These are phyloP conservation scores for Hyppa rectilinea DNA, from an alignment of 2,888 invertebrate species.

Conservation along the genomic window DNA sequence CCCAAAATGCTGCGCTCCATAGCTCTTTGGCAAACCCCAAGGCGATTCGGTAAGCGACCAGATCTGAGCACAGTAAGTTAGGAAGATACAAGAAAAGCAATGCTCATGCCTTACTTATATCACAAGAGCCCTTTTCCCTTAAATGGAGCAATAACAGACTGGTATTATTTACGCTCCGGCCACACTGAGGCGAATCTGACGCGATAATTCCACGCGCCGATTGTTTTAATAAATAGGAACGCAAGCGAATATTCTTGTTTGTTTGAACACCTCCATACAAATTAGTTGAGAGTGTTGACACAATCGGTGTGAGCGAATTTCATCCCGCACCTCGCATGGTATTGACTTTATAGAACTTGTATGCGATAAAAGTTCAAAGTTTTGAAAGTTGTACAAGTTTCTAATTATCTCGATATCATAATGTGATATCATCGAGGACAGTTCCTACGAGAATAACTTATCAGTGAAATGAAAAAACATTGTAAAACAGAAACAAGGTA, in stretches of 20 bases:
- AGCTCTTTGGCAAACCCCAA: no score
- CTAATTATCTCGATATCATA: slow-evolving; percentile 2
- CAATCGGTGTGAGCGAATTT: background rate
- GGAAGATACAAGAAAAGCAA: no score
- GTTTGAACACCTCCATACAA: background rate
- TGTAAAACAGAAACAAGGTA: slow-evolving; percentile 64
- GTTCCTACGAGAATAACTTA: slow-evolving; percentile 32
- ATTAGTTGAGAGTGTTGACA: no score
- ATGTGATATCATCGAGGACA: slow-evolving; percentile 5
- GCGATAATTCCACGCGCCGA: background rate
- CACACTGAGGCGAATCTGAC: background rate
- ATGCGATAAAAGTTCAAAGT: background rate
- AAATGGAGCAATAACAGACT: background rate
- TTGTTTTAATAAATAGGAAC: background rate
- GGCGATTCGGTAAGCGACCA: no score
- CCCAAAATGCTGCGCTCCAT: no score
- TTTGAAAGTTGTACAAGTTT: background rate
- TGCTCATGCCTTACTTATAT: background rate
- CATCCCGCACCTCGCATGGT: background rate
- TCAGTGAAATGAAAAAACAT: slow-evolving; percentile 51
- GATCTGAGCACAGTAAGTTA: no score
- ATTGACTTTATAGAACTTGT: background rate
- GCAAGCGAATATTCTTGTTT: background rate
- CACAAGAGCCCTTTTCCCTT: background rate
- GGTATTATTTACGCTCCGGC: no score